Evolutionary conservation across 2,797 vertebrate genomes (phyloP), one percentile per base, ranked within the genome.

Genomic region (Microhierax caerulescens): DNA sequence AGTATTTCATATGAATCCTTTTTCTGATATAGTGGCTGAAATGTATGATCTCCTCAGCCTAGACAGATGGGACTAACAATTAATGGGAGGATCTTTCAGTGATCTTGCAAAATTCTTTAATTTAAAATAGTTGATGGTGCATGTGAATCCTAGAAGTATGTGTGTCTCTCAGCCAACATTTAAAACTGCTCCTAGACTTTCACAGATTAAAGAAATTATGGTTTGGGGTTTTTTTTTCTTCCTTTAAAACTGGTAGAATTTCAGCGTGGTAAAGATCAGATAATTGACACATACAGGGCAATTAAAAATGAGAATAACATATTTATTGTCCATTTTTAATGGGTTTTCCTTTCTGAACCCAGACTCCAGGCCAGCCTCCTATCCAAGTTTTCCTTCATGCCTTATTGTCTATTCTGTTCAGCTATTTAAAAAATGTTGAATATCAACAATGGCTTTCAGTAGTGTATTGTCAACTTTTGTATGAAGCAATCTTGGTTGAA

Each of bases 361-460:
- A 98, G 98, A 98, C 98, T 99, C 99, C 99, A 98, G 99, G 99
- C 98, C 99, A 98, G 98, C 98, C 98, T 98, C 99, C 99, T 98
- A 97, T 98, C 99, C 99, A 99, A 99, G 99, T 99, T 99, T 99
- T 99, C 98, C 98, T 98, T 98, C 97, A 96, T 98, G 98, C 99
- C 99, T 99, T 99, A 99, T 99, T 99, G 99, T 99, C 99, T 99
- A 98, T 98, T 99, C 99, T 99, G 98, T 98, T 99, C 99, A 99
- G 99, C 99, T 99, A 99, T 99, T 99, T 99, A 98, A 99, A 99
- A 99, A 99, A 99, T 99, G 99, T 99, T 99, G 99, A 99, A 99
- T 99, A 99, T 99, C 99, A 99, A 99, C 99, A 99, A 99, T 99
- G 98, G 99, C 98, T 99, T 99, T 99, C 98, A 98, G 98, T 98